Evolutionary conservation across 2,888 invertebrate species (phyloP).

Genomic region (Drepanosiphum platanoidis): DNA sequence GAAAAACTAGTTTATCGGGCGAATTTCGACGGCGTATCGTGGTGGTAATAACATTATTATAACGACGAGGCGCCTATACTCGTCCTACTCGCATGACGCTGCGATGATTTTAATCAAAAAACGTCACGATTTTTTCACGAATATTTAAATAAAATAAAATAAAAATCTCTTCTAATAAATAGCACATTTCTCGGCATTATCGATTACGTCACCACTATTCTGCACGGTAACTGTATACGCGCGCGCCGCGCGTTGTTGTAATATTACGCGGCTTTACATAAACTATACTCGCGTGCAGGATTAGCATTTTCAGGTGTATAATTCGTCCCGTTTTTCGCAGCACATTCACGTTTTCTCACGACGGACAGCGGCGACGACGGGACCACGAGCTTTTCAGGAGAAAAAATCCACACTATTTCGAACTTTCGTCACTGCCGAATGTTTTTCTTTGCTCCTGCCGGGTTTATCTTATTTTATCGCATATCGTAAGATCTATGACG

Average conservation of each 20-base stretch:
- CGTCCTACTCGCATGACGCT: constrained; percentile 19
- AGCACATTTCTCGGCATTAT: neutral
- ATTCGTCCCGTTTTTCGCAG: neutral
- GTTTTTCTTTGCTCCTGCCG: too few relatives aligned
- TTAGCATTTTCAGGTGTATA: neutral
- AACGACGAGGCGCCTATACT: neutral
- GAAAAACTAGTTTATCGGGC: neutral
- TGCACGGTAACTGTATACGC: neutral
- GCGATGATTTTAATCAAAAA: constrained; percentile 48
- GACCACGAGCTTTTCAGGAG: too few relatives aligned
- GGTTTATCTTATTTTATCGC: too few relatives aligned
- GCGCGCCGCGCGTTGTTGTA: neutral
- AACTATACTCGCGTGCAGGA: neutral
- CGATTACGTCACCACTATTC: neutral
- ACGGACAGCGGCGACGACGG: too few relatives aligned
- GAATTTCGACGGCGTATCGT: neutral
- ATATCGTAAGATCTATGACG: too few relatives aligned
- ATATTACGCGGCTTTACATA: neutral
- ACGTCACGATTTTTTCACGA: constrained; percentile 26
- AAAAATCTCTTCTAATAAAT: neutral
- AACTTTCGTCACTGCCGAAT: too few relatives aligned
- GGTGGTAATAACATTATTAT: too few relatives aligned
- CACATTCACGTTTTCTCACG: neutral
- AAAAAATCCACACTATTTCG: too few relatives aligned
- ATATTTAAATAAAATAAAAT: neutral